phyloP scores from a whole-genome alignment of 2,888 invertebrate species.

The Erebia palarica region DNA sequence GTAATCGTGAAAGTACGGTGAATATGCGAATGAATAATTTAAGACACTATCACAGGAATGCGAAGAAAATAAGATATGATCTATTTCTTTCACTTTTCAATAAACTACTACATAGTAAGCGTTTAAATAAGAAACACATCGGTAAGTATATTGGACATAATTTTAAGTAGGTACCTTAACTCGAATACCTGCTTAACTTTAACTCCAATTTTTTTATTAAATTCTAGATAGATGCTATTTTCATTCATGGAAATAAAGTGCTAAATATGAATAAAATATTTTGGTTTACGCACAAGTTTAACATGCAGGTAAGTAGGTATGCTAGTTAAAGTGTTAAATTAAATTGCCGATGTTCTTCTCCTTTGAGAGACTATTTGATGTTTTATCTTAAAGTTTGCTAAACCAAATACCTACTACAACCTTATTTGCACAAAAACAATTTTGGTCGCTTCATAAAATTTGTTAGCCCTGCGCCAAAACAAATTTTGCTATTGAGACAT shows the following conservation, averaged over 20 bases:
- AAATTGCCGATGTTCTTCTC: too few species aligned
- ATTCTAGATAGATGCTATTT: not conserved
- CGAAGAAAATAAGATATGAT: conserved; percentile 37
- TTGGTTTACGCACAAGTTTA: too few species aligned
- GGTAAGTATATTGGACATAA: too few species aligned
- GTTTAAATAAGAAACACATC: not conserved
- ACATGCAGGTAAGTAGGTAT: too few species aligned
- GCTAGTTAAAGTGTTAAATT: not conserved
- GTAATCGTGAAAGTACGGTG: conserved; percentile 32
- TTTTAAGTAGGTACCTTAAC: not conserved
- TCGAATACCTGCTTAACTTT: not conserved
- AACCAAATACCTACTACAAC: not conserved
- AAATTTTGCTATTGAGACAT: not conserved
- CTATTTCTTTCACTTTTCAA: not conserved
- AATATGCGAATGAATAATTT: conserved; percentile 38
- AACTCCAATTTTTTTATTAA: not conserved
- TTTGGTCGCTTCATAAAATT: not conserved
- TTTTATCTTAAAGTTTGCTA: not conserved
- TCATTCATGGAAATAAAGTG: not conserved
- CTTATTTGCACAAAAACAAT: not conserved
- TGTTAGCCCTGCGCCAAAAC: not conserved
- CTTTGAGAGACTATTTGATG: not conserved
- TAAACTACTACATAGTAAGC: not conserved
- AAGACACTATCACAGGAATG: conserved; percentile 71
- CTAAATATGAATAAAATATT: too few species aligned